Evolutionary conservation across 2,888 invertebrate species (phyloP), one percentile per base, ranked within the genome.

Genomic region (Euzophera pinguis): DNA sequence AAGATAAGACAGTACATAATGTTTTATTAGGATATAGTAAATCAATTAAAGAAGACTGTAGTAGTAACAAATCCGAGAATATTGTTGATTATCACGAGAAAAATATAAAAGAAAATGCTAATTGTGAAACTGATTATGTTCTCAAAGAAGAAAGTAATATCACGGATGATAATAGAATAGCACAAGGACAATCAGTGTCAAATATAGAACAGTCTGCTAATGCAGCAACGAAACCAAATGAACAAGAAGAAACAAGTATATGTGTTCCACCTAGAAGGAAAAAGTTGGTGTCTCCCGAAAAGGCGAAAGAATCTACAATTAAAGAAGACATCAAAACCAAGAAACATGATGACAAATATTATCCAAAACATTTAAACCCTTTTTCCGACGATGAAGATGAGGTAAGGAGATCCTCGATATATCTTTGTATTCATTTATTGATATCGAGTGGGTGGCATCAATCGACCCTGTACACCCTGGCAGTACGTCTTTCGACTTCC

Each of bases 311-410:
- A 45, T 35, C 53, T 38, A 50, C 57, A 37, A 60, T 61, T 54
- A 69, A 63, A 52, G 60, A 64, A 50, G 59, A 69, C 58, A 54
- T 57, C 52, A 52, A 29, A 43, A 34, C 59, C 41, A 53, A 56
- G 4, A 69, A 65, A 55, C 53, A 37, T 16, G 54, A 61, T 22
- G 53, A 58, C 53, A 75, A 74, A 57, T 62, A 75, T 59, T 96
- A 97, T 85, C 97, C 97, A 0, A 93, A 93, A 59, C 93, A 95
- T 71, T 88, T 97, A 59, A 97, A 97, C 90, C 97, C 97, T 4
- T 97, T 97, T 83, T 93, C 92, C 34, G 94, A 94, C 62, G 95
- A 95, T 22, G 92, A 92, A 39, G 86, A 85, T 42, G 86, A 83
- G 63, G 81, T 78, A 61, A 61, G 7, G 27, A 27, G 10, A 32